These are phyloP conservation scores for Caenorhabditis sp. DNA, from an alignment of 2,888 invertebrate species.

Conservation along the genomic window DNA sequence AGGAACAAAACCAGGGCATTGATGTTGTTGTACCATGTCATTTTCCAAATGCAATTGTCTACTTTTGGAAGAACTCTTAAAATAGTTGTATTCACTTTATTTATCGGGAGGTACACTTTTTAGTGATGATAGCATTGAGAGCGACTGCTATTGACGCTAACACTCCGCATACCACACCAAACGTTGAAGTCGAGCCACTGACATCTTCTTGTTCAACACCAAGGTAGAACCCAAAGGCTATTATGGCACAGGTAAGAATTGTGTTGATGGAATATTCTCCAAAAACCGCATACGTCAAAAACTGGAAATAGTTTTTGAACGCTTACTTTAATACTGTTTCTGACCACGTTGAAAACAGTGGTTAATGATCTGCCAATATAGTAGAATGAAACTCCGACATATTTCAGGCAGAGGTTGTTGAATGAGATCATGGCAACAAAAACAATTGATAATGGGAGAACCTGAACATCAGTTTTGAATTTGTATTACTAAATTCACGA, in stretches of 20 bases:
- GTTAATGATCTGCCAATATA: conserved; percentile 96
- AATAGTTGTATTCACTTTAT: not conserved
- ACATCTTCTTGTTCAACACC: conserved; percentile 97
- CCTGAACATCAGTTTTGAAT: no score
- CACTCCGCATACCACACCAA: conserved; percentile 93
- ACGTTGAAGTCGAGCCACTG: conserved; percentile 91
- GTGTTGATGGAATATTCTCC: conserved; percentile 89
- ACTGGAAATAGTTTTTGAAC: conserved; percentile 73
- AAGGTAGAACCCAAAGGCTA: conserved; percentile 93
- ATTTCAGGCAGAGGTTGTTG: conserved; percentile 96
- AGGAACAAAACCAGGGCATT: conserved; percentile 93
- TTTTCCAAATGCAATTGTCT: conserved; percentile 93
- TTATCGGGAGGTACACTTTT: conserved; percentile 85
- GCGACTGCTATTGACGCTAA: conserved; percentile 93
- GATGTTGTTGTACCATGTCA: conserved; percentile 96
- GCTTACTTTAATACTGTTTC: conserved; percentile 11
- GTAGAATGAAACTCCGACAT: conserved; percentile 97
- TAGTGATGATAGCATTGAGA: conserved; percentile 95
- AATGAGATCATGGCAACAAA: conserved; percentile 98
- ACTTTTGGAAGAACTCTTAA: conserved; percentile 88
- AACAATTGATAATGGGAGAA: conserved; percentile 93
- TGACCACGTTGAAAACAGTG: conserved; percentile 95
- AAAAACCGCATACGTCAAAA: conserved; percentile 91
- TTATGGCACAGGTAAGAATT: conserved; percentile 91
- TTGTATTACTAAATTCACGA: no score